Conservation (phyloP, 2,888 invertebrate species). For the Diaperis boleti region DNA sequence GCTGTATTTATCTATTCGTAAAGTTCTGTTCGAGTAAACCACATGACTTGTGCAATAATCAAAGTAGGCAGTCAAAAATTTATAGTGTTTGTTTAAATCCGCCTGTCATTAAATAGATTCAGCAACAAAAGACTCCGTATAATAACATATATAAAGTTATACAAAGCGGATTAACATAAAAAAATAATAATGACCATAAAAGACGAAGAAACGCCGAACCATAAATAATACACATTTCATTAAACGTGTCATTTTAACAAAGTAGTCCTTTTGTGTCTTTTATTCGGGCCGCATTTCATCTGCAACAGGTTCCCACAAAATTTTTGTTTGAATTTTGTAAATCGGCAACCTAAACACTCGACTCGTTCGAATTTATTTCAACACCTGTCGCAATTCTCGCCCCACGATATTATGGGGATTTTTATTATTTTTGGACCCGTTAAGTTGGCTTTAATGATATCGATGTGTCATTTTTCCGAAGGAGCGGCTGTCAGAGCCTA, state of each 20-base stretch:
- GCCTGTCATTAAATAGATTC: slow-evolving; percentile 14
- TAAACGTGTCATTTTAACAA: slow-evolving; percentile 62
- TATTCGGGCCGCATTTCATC: slow-evolving; percentile 43
- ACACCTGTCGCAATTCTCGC: slow-evolving; percentile 32
- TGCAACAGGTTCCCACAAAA: slow-evolving; percentile 35
- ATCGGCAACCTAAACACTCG: slow-evolving; percentile 28
- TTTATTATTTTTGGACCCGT: slow-evolving; percentile 26
- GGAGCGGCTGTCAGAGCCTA: slow-evolving; percentile 46
- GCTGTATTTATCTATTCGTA: slow-evolving; percentile 16
- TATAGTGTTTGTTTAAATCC: slow-evolving; percentile 39
- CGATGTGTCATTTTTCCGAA: slow-evolving; percentile 42
- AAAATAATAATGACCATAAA: slow-evolving; percentile 50
- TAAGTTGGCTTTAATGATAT: slow-evolving; percentile 37
- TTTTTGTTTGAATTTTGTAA: slow-evolving; percentile 37
- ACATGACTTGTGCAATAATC: slow-evolving; percentile 21
- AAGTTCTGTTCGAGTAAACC: slow-evolving; percentile 5
- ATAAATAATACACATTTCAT: slow-evolving; percentile 62
- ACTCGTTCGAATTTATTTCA: slow-evolving; percentile 11
- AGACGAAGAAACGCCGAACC: slow-evolving; percentile 43
- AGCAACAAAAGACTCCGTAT: slow-evolving; percentile 41
- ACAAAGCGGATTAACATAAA: slow-evolving; percentile 54
- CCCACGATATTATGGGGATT: not conserved
- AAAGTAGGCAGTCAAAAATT: slow-evolving; percentile 14
- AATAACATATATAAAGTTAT: slow-evolving; percentile 51
- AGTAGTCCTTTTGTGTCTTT: slow-evolving; percentile 59